Evolutionary conservation across 2,797 vertebrate species (phyloP).

Genomic region (Gymnoscopelus braueri): DNA sequence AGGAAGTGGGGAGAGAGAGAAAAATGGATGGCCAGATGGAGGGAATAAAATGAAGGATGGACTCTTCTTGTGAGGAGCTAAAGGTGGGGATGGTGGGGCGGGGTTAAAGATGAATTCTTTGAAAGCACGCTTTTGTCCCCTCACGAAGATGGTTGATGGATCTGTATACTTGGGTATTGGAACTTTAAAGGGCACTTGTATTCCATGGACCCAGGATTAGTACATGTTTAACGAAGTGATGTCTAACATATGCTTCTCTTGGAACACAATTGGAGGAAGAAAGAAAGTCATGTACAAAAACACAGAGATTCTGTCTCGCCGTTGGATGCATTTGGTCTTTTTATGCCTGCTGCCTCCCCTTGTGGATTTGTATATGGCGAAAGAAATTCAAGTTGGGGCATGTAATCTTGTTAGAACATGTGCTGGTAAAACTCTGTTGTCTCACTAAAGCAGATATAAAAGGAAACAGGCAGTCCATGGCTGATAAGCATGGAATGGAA

Average conservation of each 20-base stretch:
- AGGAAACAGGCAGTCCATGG: conserved; percentile 2
- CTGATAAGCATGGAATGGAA: conserved; percentile 7
- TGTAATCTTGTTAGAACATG: not conserved
- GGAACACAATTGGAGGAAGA: not conserved
- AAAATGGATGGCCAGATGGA: not conserved
- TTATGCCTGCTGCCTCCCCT: conserved; percentile 8
- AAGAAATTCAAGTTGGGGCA: not conserved
- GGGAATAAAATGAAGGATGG: not conserved
- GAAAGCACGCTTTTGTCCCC: not conserved
- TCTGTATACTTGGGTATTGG: not conserved
- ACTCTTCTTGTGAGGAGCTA: conserved; percentile 10
- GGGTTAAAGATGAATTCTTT: not conserved
- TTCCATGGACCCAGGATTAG: conserved; percentile 10
- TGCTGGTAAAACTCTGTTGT: conserved; percentile 4
- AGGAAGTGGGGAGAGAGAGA: conserved; percentile 27
- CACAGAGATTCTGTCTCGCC: not conserved
- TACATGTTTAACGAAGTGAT: not conserved
- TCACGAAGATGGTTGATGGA: not conserved
- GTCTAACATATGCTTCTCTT: not conserved
- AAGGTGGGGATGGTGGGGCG: not conserved
- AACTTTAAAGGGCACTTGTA: not conserved
- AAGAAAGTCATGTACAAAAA: not conserved
- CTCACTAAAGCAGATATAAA: not conserved
- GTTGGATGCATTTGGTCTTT: not conserved
- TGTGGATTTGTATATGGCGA: not conserved